phyloP scores from a whole-genome alignment of 2,888 invertebrate species.

The Rhingia rostrata region DNA sequence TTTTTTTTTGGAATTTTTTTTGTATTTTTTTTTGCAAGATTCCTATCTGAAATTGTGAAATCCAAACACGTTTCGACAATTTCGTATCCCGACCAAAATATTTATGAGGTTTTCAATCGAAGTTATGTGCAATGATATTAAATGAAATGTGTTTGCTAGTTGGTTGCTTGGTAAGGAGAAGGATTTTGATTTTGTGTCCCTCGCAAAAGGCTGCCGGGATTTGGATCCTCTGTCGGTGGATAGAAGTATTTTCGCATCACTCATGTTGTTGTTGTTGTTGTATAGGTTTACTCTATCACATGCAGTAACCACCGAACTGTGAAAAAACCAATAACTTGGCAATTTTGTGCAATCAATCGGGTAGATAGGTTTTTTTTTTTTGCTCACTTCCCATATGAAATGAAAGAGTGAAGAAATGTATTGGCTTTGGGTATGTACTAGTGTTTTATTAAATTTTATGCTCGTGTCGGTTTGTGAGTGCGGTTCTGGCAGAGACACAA shows the following conservation, averaged over 20 bases:
- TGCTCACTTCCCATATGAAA: conserved; percentile 38
- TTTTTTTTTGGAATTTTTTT: conserved; percentile 13
- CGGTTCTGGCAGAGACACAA: not conserved
- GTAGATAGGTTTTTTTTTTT: conserved; percentile 42
- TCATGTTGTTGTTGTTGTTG: not conserved
- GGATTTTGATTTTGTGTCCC: conserved; percentile 61
- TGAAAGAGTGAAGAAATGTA: conserved; percentile 10
- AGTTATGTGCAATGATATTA: conserved; percentile 74
- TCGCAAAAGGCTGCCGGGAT: not conserved
- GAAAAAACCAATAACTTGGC: conserved; percentile 76
- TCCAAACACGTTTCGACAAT: conserved; percentile 76
- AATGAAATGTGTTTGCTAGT: conserved; percentile 72
- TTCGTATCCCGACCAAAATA: conserved; percentile 73
- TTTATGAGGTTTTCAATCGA: conserved; percentile 71
- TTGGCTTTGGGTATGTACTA: not conserved
- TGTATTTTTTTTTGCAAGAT: conserved; percentile 11
- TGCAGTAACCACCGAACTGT: conserved; percentile 64
- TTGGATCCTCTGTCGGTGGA: conserved; percentile 17
- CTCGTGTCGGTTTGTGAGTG: not conserved
- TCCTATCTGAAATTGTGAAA: conserved; percentile 70
- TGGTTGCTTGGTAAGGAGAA: conserved; percentile 46
- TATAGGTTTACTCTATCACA: conserved; percentile 24
- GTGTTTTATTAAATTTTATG: conserved; percentile 53
- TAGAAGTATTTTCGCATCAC: conserved; percentile 18
- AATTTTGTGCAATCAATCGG: conserved; percentile 76